These are phyloP conservation scores for Sialia sialis DNA, from an alignment of 2,113 vertebrate genomes.

Conservation along the genomic window DNA sequence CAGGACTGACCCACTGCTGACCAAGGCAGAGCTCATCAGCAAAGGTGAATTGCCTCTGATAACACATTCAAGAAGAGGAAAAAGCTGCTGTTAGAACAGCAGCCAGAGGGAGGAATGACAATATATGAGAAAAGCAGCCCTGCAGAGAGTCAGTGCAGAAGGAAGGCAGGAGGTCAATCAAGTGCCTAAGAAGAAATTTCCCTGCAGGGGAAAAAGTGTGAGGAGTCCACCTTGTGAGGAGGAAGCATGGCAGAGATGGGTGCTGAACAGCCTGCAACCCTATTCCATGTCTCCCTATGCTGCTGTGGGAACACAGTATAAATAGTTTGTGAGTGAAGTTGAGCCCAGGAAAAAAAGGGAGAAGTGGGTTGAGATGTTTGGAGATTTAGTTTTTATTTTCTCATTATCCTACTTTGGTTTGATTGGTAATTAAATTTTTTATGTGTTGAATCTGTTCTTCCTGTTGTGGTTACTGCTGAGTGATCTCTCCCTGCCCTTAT, in stretches of 20 bases:
- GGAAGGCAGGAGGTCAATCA: background rate
- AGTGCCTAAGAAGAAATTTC: background rate
- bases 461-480: background rate
- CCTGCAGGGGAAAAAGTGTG: background rate
- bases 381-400: background rate
- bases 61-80: background rate
- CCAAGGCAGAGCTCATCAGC: accelerated
- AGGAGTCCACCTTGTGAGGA: background rate
- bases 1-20: accelerated
- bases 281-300: background rate
- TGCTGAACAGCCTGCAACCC: background rate
- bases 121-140: background rate
- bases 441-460: background rate
- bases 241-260: background rate
- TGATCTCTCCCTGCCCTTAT: background rate
- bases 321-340: background rate
- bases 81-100: background rate
- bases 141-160: background rate
- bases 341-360: background rate
- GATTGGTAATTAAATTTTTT: background rate
- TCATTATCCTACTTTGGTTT: background rate
- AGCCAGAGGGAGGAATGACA: background rate
- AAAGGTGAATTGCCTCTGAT: background rate
- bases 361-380: background rate
- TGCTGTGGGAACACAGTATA: background rate